Evolutionary conservation across 2,797 vertebrate genomes (phyloP).

Genomic region (Nyctibius grandis): DNA sequence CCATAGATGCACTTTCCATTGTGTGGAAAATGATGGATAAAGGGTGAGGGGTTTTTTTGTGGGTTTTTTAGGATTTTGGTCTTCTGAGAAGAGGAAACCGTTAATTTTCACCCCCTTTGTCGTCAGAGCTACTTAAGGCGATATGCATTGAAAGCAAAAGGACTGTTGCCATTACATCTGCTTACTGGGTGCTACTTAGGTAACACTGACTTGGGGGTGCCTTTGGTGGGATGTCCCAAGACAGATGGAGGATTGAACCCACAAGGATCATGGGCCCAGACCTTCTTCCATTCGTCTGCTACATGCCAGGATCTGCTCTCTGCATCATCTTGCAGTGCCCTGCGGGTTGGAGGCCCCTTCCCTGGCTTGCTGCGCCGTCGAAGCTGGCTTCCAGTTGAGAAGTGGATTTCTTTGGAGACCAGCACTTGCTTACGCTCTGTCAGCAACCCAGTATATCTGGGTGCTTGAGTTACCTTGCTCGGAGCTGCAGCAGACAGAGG

Average conservation of each 20-base stretch:
- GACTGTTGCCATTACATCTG: background rate
- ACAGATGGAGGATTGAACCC: background rate
- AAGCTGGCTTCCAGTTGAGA: background rate
- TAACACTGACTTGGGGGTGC: background rate
- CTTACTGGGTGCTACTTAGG: background rate
- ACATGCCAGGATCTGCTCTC: accelerated
- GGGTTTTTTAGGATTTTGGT: background rate
- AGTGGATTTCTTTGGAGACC: background rate
- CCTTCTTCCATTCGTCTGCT: background rate
- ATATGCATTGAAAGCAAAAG: background rate
- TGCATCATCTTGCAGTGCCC: accelerated
- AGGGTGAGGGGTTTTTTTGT: background rate
- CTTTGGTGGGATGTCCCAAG: background rate
- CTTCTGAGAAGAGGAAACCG: background rate
- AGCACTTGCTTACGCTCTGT: accelerated
- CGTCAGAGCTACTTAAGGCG: background rate
- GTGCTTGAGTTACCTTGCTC: background rate
- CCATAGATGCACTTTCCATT: accelerated
- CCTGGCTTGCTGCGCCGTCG: accelerated
- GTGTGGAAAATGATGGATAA: background rate
- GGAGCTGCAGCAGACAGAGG: background rate
- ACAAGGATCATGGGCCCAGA: too few relatives aligned
- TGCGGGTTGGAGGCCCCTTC: background rate
- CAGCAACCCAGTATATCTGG: accelerated
- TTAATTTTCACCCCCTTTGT: background rate